Conservation (phyloP, 2,888 invertebrate species). For the Leptarthrus brevirostris region DNA sequence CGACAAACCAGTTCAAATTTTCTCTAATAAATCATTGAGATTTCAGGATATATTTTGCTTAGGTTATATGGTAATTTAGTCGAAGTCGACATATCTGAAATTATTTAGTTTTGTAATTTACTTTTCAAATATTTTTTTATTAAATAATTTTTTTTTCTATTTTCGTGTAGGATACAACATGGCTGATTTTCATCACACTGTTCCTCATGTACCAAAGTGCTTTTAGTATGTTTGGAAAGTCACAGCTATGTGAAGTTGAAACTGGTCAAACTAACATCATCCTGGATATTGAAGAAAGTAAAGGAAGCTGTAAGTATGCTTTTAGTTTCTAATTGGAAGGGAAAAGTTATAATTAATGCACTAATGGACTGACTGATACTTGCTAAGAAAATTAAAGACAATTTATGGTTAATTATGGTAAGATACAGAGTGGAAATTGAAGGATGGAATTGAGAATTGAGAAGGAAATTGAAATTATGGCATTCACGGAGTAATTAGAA, state of each 20-base stretch:
- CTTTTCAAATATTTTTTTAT: not conserved
- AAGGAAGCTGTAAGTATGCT: slow-evolving; percentile 80
- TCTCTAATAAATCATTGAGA: slow-evolving; percentile 1
- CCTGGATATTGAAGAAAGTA: slow-evolving; percentile 89
- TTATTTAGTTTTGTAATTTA: not conserved
- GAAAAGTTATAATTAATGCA: no score
- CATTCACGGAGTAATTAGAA: no score
- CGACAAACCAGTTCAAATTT: not conserved
- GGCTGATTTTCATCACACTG: slow-evolving; percentile 31
- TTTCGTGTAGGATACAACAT: slow-evolving; percentile 40
- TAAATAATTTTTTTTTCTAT: not conserved
- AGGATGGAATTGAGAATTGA: no score
- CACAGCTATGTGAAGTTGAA: slow-evolving; percentile 81
- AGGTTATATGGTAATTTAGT: not conserved
- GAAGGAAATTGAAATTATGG: no score
- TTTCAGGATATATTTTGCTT: not conserved
- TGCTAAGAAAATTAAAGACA: no score
- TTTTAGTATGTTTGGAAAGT: slow-evolving; percentile 62
- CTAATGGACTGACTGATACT: no score
- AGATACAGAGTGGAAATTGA: no score
- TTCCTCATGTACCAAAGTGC: slow-evolving; percentile 54
- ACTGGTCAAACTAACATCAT: slow-evolving; percentile 90
- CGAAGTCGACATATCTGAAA: not conserved
- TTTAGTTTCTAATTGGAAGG: no score
- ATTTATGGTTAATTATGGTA: no score